phyloP scores from a whole-genome alignment of 2,888 invertebrate species.

The Smittia aterrima region DNA sequence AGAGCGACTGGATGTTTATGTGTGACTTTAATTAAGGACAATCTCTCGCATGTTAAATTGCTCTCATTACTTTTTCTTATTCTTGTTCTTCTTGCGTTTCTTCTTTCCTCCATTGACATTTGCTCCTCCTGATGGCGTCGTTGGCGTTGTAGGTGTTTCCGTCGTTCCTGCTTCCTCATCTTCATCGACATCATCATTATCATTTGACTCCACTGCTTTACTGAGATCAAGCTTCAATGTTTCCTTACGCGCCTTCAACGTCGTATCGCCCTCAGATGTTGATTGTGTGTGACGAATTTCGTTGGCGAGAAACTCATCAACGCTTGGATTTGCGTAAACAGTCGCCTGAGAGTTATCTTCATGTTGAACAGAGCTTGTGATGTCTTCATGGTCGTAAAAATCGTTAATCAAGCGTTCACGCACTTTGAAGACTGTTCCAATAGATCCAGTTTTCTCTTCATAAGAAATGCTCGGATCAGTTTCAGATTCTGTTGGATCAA shows the following conservation, averaged over 20 bases:
- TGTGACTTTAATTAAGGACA: constrained; percentile 26
- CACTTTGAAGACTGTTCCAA: constrained; percentile 42
- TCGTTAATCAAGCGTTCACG: constrained; percentile 42
- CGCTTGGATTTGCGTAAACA: constrained; percentile 53
- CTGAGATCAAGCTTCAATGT: constrained; percentile 27
- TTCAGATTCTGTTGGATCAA: constrained; percentile 45
- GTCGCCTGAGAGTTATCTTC: constrained; percentile 48
- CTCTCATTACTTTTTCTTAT: constrained; percentile 12
- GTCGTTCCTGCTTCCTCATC: constrained; percentile 12
- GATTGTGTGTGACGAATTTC: constrained; percentile 27
- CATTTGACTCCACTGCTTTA: neutral
- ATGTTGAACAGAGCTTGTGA: neutral
- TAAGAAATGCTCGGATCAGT: constrained; percentile 43
- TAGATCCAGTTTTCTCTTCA: constrained; percentile 43
- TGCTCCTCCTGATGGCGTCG: constrained; percentile 5
- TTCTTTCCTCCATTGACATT: constrained; percentile 20
- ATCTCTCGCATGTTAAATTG: neutral
- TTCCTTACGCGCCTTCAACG: constrained; percentile 19
- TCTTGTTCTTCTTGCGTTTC: constrained; percentile 19
- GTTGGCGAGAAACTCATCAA: constrained; percentile 41
- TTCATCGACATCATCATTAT: constrained; percentile 34
- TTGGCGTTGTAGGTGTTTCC: constrained; percentile 30
- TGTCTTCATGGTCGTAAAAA: constrained; percentile 38
- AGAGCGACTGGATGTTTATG: neutral
- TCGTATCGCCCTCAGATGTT: neutral